Conservation (phyloP, 2,113 vertebrate species). For the Notarius lentiginosus region DNA sequence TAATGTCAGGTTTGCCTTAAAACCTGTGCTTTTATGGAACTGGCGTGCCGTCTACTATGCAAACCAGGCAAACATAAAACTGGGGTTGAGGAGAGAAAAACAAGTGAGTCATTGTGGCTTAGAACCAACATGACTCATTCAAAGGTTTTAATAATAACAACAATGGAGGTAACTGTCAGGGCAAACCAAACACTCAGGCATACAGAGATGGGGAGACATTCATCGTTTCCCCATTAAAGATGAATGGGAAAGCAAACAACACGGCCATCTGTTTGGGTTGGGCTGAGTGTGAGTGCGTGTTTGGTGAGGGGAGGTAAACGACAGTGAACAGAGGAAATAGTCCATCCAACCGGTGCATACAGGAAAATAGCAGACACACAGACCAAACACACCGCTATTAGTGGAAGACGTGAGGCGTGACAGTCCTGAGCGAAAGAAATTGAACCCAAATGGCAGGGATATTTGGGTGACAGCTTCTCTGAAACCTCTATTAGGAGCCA, state of each 20-base stretch:
- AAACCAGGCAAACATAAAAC: constrained; percentile 16
- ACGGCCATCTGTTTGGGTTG: constrained; percentile 46
- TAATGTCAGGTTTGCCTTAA: constrained; percentile 20
- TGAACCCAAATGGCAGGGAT: neutral
- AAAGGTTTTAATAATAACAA: constrained; percentile 46
- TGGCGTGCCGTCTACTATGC: neutral
- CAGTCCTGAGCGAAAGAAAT: neutral
- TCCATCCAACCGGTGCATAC: constrained; percentile 39
- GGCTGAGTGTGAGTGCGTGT: constrained; percentile 2
- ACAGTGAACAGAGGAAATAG: constrained; percentile 58
- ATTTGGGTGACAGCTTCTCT: neutral
- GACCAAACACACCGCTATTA: constrained; percentile 24
- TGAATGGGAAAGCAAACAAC: constrained; percentile 55
- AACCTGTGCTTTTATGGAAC: neutral
- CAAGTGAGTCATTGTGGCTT: constrained; percentile 7
- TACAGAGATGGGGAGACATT: constrained; percentile 47
- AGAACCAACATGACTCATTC: constrained; percentile 39
- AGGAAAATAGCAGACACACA: constrained; percentile 16
- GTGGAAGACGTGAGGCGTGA: constrained; percentile 7
- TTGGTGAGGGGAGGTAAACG: constrained; percentile 50
- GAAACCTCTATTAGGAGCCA: neutral
- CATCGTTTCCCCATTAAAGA: constrained; percentile 51
- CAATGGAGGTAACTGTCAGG: constrained; percentile 28
- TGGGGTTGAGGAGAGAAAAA: neutral
- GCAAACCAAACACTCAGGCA: constrained; percentile 49